phyloP scores from a whole-genome alignment of 2,888 invertebrate genomes.

The Drosophila subquinaria region DNA sequence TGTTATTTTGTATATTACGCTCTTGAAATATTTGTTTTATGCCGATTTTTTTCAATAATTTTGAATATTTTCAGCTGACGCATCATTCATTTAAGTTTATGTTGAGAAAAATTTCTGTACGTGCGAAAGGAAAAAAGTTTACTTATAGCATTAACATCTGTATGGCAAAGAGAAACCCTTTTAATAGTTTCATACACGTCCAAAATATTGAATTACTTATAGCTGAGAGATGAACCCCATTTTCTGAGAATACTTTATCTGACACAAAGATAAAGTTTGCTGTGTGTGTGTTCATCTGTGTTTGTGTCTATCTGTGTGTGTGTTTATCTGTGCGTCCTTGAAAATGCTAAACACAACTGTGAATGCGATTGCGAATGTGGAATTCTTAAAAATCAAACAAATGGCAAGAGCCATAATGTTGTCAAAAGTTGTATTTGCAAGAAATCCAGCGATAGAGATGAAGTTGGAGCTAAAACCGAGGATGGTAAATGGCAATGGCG shows the following conservation, averaged over 20 bases:
- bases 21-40: too few species aligned
- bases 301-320: neutral
- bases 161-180: constrained; percentile 50
- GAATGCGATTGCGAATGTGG: constrained; percentile 39
- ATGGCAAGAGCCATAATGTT: constrained; percentile 24
- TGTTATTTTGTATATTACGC: too few species aligned
- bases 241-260: constrained; percentile 13
- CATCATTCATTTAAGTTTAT: constrained; percentile 14
- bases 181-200: constrained; percentile 65
- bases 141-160: constrained; percentile 38
- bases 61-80: constrained; percentile 19
- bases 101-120: constrained; percentile 5
- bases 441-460: neutral
- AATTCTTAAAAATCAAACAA: constrained; percentile 40
- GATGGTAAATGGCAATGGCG: neutral
- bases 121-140: neutral
- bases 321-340: constrained; percentile 43
- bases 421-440: constrained; percentile 30
- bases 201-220: constrained; percentile 64
- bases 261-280: constrained; percentile 4
- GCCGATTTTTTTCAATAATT: too few species aligned
- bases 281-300: neutral
- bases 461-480: neutral
- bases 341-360: constrained; percentile 54
- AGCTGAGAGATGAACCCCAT: constrained; percentile 28